Percentiles rank a stretch among this genome's conserved stretches.
These are phyloP conservation scores for Cetonia aurata DNA, from an alignment of 2,888 invertebrate species.

Conservation along the genomic window DNA sequence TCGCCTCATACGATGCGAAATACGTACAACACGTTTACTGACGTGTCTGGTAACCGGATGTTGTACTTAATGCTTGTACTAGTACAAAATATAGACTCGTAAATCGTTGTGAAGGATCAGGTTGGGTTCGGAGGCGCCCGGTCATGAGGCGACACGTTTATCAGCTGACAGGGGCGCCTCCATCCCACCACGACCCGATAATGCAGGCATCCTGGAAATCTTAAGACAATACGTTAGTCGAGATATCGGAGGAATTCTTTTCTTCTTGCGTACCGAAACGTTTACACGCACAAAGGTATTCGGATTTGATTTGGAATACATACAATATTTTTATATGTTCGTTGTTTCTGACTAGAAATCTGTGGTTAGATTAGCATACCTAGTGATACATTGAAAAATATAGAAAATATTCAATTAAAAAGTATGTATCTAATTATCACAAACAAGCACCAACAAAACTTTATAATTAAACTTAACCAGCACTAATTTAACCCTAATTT, in stretches of 20 bases:
- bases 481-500: too few species aligned
- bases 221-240: slow-evolving; percentile 22
- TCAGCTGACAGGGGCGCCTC: slow-evolving; percentile 31
- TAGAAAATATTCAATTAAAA: too few species aligned
- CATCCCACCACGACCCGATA: slow-evolving; percentile 25
- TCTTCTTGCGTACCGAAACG: not conserved
- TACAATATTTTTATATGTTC: too few species aligned
- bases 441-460: too few species aligned
- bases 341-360: not conserved
- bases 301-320: not conserved
- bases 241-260: slow-evolving; percentile 16
- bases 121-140: slow-evolving; percentile 28
- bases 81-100: slow-evolving; percentile 23
- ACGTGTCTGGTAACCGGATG: slow-evolving; percentile 23
- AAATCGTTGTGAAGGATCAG: slow-evolving; percentile 28
- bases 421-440: too few species aligned
- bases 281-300: slow-evolving; percentile 1
- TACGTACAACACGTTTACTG: slow-evolving; percentile 21
- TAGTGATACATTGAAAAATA: too few species aligned
- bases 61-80: slow-evolving; percentile 21
- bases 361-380: too few species aligned
- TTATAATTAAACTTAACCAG: too few species aligned
- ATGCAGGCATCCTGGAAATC: slow-evolving; percentile 23
- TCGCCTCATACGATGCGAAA: not conserved
- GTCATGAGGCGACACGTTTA: slow-evolving; percentile 33